Conservation (phyloP, 2,113 vertebrate species). For the Physeter macrocephalus region DNA sequence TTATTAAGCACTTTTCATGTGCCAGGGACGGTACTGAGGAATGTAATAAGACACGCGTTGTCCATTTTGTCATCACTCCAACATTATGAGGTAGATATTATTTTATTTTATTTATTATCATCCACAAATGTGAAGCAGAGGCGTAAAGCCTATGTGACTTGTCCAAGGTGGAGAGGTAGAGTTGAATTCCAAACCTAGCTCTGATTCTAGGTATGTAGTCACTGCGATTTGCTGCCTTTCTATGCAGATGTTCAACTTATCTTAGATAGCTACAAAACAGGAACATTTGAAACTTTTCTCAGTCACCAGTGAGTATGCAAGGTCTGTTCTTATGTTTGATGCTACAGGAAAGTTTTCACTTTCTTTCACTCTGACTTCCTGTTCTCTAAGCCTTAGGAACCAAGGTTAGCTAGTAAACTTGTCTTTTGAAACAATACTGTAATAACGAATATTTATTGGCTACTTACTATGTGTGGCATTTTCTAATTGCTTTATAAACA, state of each 20-base stretch:
- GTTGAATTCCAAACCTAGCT: background rate
- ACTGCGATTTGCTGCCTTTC: background rate
- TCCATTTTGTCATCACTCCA: background rate
- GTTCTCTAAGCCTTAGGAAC: background rate
- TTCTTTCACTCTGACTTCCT: background rate
- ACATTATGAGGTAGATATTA: background rate
- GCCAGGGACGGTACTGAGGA: background rate
- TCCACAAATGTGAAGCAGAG: background rate
- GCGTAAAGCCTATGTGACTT: background rate
- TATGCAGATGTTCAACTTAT: background rate
- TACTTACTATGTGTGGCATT: background rate
- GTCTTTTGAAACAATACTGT: background rate
- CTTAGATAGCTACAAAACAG: background rate
- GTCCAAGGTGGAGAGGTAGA: background rate
- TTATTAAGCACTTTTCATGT: background rate
- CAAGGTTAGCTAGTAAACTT: background rate
- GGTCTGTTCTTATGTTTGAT: background rate
- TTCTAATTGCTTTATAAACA: background rate
- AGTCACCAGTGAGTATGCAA: background rate
- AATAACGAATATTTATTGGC: background rate
- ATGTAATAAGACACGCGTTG: background rate
- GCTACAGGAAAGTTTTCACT: background rate
- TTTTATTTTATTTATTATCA: background rate
- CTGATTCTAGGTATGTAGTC: background rate
- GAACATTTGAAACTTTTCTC: background rate